These are phyloP conservation scores for Oxygymnocypris stewartii DNA, from an alignment of 2,113 vertebrate species.

Conservation along the genomic window DNA sequence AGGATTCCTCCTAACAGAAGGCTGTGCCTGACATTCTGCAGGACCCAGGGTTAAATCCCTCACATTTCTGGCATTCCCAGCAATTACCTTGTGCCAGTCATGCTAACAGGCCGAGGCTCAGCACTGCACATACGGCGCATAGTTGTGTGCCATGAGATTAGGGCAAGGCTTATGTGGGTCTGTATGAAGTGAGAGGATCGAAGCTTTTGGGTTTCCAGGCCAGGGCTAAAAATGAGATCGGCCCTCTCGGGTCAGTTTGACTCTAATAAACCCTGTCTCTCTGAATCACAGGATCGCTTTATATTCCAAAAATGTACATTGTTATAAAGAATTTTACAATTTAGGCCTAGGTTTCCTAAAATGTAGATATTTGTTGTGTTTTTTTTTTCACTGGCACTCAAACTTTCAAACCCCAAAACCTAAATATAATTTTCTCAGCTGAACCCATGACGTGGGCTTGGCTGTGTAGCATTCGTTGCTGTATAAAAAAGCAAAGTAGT, in stretches of 20 bases:
- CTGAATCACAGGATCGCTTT: background rate
- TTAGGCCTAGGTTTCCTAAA: background rate
- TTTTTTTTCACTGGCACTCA: background rate
- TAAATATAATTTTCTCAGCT: background rate
- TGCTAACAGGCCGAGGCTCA: constrained; percentile 57
- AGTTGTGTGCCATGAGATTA: constrained; percentile 67
- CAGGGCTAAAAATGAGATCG: constrained; percentile 54
- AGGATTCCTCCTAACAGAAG: constrained; percentile 49
- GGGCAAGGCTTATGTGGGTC: constrained; percentile 65
- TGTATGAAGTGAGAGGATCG: constrained; percentile 3
- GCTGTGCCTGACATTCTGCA: constrained; percentile 46
- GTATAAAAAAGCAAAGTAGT: background rate
- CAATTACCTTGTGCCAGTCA: constrained; percentile 63
- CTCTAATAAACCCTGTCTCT: background rate
- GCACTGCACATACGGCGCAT: constrained; percentile 61
- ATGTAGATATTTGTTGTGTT: background rate
- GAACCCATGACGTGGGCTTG: background rate
- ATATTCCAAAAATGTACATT: background rate
- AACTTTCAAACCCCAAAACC: background rate
- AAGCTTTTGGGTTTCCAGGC: constrained; percentile 44
- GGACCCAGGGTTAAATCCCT: constrained; percentile 55
- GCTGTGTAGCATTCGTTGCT: background rate
- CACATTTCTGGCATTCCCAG: constrained; percentile 56
- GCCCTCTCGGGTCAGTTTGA: constrained; percentile 35
- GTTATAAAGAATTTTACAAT: background rate